phyloP scores from a whole-genome alignment of 2,797 vertebrate genomes.

The Hafferia zeledoni region DNA sequence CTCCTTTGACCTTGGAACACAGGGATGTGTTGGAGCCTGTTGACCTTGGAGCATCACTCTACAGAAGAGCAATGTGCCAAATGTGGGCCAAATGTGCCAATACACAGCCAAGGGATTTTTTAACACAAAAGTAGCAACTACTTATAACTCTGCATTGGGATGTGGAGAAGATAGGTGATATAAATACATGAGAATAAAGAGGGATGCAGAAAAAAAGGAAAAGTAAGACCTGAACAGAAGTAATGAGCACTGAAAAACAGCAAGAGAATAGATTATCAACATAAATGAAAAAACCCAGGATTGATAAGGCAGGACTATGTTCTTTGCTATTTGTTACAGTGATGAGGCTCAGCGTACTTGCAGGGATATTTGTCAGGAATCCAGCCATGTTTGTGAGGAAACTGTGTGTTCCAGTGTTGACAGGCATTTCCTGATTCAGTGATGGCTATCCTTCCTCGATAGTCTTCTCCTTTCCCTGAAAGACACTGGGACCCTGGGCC shows the following conservation, averaged over 20 bases:
- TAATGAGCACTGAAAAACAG: background rate
- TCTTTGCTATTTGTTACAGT: background rate
- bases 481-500: constrained; percentile 81
- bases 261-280: background rate
- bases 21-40: background rate
- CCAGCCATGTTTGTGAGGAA: constrained; percentile 87
- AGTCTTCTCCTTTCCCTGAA: constrained; percentile 82
- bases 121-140: background rate
- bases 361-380: constrained; percentile 91
- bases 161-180: background rate
- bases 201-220: background rate
- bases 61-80: background rate
- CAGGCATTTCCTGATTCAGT: constrained; percentile 85
- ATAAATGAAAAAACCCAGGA: background rate
- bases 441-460: constrained; percentile 81
- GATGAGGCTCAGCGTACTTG: constrained; percentile 82
- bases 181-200: background rate
- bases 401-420: constrained; percentile 87
- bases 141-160: background rate
- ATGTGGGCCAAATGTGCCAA: background rate
- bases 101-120: background rate
- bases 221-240: background rate
- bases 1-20: background rate
- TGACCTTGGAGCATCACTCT: background rate
- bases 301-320: background rate